phyloP scores from a whole-genome alignment of 2,113 vertebrate genomes.

The Oryctolagus cuniculus region mOryCun1.1 NC_091438.1:121918001-121918500 shows the following conservation, averaged over 20 bases:
- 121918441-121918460: constrained; percentile 42
- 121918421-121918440: constrained; percentile 57
- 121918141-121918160: constrained; percentile 27
- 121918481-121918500: constrained; percentile 61
- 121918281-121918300: constrained; percentile 43
- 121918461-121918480: constrained; percentile 26
- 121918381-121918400: constrained; percentile 43
- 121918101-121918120: not conserved
- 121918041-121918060: constrained; percentile 45
- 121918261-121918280: constrained; percentile 53
- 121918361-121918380: constrained; percentile 43
- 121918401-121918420: constrained; percentile 16
- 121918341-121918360: constrained; percentile 62
- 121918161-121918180: constrained; percentile 52
- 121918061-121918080: constrained; percentile 53
- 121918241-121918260: constrained; percentile 47
- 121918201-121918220: constrained; percentile 56
- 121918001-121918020: constrained; percentile 43
- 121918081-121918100: constrained; percentile 41
- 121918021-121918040: not conserved
- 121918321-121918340: constrained; percentile 56
- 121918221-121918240: constrained; percentile 56
- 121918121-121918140: constrained; percentile 20
- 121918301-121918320: constrained; percentile 53
- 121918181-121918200: constrained; percentile 49